Evolutionary conservation across 1,140 invertebrate genomes (phyloP).

Genomic region (Euwallacea similis): DNA sequence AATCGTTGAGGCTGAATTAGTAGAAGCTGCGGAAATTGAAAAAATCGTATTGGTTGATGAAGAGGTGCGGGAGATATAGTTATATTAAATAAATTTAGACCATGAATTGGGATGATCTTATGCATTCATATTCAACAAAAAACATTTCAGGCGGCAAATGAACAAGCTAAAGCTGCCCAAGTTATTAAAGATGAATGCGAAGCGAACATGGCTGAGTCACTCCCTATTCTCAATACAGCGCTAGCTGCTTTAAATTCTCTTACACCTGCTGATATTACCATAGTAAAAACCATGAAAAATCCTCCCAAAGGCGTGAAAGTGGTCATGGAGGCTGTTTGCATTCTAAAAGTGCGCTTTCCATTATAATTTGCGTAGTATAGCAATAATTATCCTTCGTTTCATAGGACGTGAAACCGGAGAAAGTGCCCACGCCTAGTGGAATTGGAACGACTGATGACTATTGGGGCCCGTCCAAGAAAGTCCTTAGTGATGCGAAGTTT

Average conservation of each 20-base stretch:
- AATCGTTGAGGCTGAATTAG: constrained; percentile 80
- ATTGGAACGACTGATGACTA: constrained; percentile 83
- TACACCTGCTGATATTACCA: constrained; percentile 88
- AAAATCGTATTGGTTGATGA: constrained; percentile 60
- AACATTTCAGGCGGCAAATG: constrained; percentile 58
- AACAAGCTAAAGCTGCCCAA: constrained; percentile 71
- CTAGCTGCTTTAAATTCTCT: constrained; percentile 88
- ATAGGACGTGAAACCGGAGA: constrained; percentile 81
- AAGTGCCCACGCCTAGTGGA: constrained; percentile 76
- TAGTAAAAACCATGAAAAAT: constrained; percentile 97
- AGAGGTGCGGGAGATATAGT: constrained; percentile 12
- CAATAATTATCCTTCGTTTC: not conserved
- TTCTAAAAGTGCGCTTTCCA: constrained; percentile 75
- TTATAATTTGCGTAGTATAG: not conserved
- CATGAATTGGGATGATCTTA: constrained; percentile 3
- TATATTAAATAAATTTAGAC: not conserved
- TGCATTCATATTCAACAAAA: not conserved
- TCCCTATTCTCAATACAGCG: constrained; percentile 91
- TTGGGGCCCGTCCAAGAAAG: constrained; percentile 89
- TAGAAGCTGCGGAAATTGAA: constrained; percentile 78
- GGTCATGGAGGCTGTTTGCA: constrained; percentile 96
- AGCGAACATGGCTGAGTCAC: constrained; percentile 87
- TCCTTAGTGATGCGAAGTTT: constrained; percentile 91
- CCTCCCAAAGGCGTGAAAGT: constrained; percentile 91
- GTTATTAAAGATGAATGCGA: constrained; percentile 96